Evolutionary conservation across 2,888 invertebrate genomes (phyloP).

Genomic region (Acanthosepion pharaonis): DNA sequence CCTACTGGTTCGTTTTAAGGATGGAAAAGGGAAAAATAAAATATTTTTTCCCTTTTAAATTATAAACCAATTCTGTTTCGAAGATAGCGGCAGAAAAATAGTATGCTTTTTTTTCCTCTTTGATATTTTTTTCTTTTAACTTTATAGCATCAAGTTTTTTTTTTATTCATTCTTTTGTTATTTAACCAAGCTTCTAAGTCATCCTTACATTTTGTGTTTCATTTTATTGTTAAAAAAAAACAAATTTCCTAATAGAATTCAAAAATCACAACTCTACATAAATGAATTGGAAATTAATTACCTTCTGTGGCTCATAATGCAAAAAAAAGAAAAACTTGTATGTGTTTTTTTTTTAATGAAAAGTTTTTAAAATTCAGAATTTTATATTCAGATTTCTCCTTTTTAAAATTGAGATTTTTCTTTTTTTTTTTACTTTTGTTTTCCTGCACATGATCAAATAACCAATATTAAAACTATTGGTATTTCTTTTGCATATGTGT

Average conservation of each 20-base stretch:
- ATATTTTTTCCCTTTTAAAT: background rate
- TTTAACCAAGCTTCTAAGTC: background rate
- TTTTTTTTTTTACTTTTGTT: background rate
- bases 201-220: background rate
- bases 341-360: background rate
- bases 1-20: conserved; percentile 15
- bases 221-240: background rate
- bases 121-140: background rate
- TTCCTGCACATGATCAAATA: background rate
- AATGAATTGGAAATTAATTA: conserved; percentile 33
- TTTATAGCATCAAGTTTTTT: background rate
- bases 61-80: conserved; percentile 23
- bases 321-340: background rate
- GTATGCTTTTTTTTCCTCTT: background rate
- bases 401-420: background rate
- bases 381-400: background rate
- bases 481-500: background rate
- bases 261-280: conserved; percentile 11
- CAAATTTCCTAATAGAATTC: background rate
- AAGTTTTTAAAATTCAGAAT: background rate
- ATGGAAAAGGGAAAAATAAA: background rate
- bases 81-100: background rate
- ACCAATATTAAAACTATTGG: background rate
- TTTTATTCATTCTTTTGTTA: background rate
- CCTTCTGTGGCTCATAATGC: background rate